Conservation (phyloP, 1,140 invertebrate species). For the Drosophila paulistorum region DNA sequence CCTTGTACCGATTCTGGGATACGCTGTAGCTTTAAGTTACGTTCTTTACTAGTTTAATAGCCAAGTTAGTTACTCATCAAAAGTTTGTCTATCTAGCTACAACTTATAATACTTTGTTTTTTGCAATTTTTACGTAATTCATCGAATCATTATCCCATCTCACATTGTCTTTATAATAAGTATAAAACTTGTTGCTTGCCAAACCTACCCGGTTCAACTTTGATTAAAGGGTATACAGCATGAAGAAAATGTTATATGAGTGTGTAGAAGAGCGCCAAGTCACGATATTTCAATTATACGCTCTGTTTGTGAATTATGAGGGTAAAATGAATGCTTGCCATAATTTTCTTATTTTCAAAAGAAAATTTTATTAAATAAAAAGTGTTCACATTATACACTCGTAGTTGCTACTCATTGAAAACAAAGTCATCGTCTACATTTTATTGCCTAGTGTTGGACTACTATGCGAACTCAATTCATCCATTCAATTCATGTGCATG, state of each 20-base stretch:
- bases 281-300: conserved; percentile 77
- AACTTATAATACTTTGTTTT: too few relatives aligned
- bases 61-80: too few relatives aligned
- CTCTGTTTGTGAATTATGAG: conserved; percentile 56
- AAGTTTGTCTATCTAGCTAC: too few relatives aligned
- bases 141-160: too few relatives aligned
- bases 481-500: conserved; percentile 18
- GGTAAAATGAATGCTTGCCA: conserved; percentile 27
- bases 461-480: neutral
- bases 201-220: too few relatives aligned
- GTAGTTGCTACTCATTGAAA: neutral
- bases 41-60: too few relatives aligned
- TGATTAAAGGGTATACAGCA: neutral
- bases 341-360: conserved; percentile 10
- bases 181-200: too few relatives aligned
- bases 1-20: neutral
- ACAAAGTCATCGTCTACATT: neutral
- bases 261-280: conserved; percentile 47
- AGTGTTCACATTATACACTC: conserved; percentile 13
- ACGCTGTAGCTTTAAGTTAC: neutral
- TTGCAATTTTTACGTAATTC: too few relatives aligned
- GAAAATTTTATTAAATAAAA: conserved; percentile 22
- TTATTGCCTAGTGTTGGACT: conserved; percentile 2
- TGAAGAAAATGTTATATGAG: conserved; percentile 47
- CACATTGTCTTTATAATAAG: too few relatives aligned